Base-by-base conservation (phyloP, 2,113 vertebrate genomes). In the Pandion haliaetus region DNA sequence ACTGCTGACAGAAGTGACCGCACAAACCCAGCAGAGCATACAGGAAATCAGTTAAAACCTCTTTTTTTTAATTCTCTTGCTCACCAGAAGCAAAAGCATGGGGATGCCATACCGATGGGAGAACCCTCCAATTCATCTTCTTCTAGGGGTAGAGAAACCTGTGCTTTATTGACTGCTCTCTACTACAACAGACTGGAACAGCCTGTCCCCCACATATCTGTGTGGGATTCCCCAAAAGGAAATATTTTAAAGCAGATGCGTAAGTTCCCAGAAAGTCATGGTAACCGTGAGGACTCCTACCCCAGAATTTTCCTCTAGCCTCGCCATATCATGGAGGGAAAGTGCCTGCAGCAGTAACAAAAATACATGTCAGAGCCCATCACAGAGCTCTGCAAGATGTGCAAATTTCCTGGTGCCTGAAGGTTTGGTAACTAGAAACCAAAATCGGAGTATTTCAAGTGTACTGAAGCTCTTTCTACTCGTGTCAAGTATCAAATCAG, bases 391-490 rank as follows among this genome's bases (percentile, higher is more conserved):
- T 86, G 70, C 65, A 95, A 97, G 81, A 95, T 85, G 81, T 95
- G 87, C 62, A 95, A 77, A 95, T 96, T 95, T 91, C 91, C 86
- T 65, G 70, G 19, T 86, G 95, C 95, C 96, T 96, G 91, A 87
- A 96, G 93, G 84, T 96, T 95, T 91, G 62, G 71, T 95, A 93
- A 95, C 81, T 17, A 91, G 85, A 95, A 95, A 91, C 94, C 82
- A 93, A 93, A 96, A 91, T 91, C 20, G 1, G 66, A 82, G 67
- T 74, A 76, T 74, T 97, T 93, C 38, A 70, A 91, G 76, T 29
- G 49, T 66, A 91, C 5, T 86, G 85, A 88, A 93, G 67, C 59
- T 78, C 55, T 80, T 92, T 81, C 45, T 82, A 13, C 82, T 34
- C 76, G 77, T 82, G 88, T 97, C 89, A 84, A 76, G 80, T 93